Percentiles rank a stretch among this genome's conserved stretches.
Evolutionary conservation across 2,888 invertebrate species (phyloP).

Genomic region (Plemyria rubiginata): DNA sequence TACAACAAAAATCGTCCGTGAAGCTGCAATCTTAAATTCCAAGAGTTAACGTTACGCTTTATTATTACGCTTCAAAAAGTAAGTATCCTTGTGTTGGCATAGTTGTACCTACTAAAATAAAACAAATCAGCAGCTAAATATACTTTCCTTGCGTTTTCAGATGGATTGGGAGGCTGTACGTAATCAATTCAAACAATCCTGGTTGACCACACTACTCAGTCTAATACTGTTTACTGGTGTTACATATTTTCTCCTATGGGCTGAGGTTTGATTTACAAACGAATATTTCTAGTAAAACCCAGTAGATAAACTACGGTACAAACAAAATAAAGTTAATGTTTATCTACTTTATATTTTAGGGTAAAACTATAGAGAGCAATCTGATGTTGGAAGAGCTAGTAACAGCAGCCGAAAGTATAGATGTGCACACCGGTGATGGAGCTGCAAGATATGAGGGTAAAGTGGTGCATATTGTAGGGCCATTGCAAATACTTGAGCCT

Average conservation of each 20-base stretch:
- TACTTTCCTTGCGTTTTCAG: conserved; percentile 39
- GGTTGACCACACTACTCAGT: conserved; percentile 90
- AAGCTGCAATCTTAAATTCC: too few relatives aligned
- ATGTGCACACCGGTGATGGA: conserved; percentile 89
- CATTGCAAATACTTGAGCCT: conserved; percentile 90
- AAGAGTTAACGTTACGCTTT: too few relatives aligned
- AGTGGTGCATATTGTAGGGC: conserved; percentile 91
- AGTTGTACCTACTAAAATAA: too few relatives aligned
- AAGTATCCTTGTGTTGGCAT: too few relatives aligned
- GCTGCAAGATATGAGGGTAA: conserved; percentile 88
- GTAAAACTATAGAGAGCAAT: conserved; percentile 91
- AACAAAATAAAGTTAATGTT: too few relatives aligned
- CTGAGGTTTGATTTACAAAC: conserved; percentile 88
- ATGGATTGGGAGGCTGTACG: conserved; percentile 70
- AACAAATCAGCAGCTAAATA: not conserved
- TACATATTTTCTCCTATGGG: conserved; percentile 91
- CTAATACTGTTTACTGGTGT: conserved; percentile 87
- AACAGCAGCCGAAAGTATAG: conserved; percentile 77
- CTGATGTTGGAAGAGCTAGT: conserved; percentile 91
- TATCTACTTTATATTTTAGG: conserved; percentile 72
- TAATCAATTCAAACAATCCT: conserved; percentile 88
- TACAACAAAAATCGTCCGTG: too few relatives aligned
- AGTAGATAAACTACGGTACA: too few relatives aligned
- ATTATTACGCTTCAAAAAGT: too few relatives aligned
- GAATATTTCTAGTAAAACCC: not conserved